Evolutionary conservation across 2,888 invertebrate species (phyloP).

Genomic region (Limnephilus rhombicus): DNA sequence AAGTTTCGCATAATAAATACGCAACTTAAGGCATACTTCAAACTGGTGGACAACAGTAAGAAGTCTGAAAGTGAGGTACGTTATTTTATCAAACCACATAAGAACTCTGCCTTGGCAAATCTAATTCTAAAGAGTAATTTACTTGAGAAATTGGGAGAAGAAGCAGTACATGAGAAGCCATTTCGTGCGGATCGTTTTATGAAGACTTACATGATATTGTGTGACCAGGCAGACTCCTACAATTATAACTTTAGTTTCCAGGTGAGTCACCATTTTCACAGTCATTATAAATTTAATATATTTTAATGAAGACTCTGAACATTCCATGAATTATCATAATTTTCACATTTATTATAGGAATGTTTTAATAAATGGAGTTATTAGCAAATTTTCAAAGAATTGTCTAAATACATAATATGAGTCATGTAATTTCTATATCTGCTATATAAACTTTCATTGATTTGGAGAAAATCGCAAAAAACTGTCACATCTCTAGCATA

Average conservation of each 20-base stretch:
- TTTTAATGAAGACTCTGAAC: not conserved
- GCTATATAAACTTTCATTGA: no score
- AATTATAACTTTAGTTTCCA: constrained; percentile 46
- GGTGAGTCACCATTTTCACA: constrained; percentile 20
- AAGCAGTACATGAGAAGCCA: not conserved
- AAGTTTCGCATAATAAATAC: constrained; percentile 48
- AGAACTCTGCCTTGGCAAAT: constrained; percentile 14
- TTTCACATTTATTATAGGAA: no score
- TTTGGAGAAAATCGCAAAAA: no score
- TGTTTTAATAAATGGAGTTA: no score
- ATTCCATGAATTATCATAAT: no score
- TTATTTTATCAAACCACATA: not conserved
- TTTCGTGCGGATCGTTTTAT: constrained; percentile 47
- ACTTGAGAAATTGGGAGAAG: constrained; percentile 3
- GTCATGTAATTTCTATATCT: no score
- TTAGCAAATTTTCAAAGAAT: no score
- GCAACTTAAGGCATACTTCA: constrained; percentile 31
- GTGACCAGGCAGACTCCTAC: constrained; percentile 48
- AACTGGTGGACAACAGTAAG: not conserved
- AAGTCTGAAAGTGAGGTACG: not conserved
- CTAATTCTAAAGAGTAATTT: not conserved
- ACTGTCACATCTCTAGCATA: no score
- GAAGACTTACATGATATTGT: constrained; percentile 55
- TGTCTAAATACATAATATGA: no score
- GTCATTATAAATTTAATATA: not conserved